phyloP scores from a whole-genome alignment of 1,140 invertebrate genomes.

The Campodea augens region DNA sequence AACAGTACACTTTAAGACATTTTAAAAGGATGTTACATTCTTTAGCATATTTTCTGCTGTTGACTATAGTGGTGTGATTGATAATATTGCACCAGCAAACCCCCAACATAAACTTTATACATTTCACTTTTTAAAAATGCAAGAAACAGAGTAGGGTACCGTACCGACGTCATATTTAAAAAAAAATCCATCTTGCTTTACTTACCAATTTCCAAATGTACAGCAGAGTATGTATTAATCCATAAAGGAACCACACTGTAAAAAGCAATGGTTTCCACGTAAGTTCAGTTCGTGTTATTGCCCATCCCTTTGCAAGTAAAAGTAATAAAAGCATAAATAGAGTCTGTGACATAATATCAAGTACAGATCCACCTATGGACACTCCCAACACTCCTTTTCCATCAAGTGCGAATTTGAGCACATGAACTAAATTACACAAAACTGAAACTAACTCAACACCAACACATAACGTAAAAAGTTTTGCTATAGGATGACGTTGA shows the following conservation, averaged over 20 bases:
- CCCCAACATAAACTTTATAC: too few species aligned
- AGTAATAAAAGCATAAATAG: conserved; percentile 87
- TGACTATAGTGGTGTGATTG: too few species aligned
- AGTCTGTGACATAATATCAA: conserved; percentile 78
- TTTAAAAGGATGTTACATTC: too few species aligned
- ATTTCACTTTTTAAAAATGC: too few species aligned
- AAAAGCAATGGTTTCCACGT: conserved; percentile 70
- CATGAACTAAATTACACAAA: conserved; percentile 70
- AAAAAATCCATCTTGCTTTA: conserved; percentile 9
- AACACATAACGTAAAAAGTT: conserved; percentile 70
- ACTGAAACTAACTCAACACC: conserved; percentile 66
- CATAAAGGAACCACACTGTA: conserved; percentile 78
- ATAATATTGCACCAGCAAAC: too few species aligned
- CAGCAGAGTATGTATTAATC: conserved; percentile 70
- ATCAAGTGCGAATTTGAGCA: conserved; percentile 72
- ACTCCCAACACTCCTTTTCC: conserved; percentile 64
- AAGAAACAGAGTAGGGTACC: too few species aligned
- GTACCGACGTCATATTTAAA: background rate
- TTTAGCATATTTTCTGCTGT: too few species aligned
- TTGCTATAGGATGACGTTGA: conserved; percentile 79
- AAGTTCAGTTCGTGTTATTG: conserved; percentile 72
- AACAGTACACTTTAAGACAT: too few species aligned
- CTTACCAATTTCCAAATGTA: conserved; percentile 92
- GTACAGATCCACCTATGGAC: conserved; percentile 67
- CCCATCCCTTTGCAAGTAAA: conserved; percentile 90